Conservation (phyloP, 2,113 vertebrate genomes). For the Anguilla rostrata region DNA sequence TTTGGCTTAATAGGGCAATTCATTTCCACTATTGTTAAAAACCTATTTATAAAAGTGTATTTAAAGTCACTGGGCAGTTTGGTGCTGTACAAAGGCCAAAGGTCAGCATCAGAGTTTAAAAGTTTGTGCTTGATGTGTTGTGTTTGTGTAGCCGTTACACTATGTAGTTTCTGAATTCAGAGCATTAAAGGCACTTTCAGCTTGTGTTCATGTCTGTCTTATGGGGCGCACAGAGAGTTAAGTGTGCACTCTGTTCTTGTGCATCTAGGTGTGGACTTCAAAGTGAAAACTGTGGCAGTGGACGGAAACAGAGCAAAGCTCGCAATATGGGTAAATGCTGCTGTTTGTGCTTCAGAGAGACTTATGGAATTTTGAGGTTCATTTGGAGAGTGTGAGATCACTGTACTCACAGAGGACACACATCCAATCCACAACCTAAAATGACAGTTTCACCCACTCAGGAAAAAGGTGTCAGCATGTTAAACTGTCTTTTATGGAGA, state of each 20-base stretch:
- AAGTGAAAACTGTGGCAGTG: constrained; percentile 95
- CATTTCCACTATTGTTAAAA: background rate
- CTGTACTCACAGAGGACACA: too few species aligned
- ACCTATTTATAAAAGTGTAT: background rate
- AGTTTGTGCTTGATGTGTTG: background rate
- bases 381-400: background rate
- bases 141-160: background rate
- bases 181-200: background rate
- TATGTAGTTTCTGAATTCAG: background rate
- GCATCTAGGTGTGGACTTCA: constrained; percentile 90
- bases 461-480: too few species aligned
- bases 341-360: background rate
- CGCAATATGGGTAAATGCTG: constrained; percentile 91
- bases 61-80: background rate
- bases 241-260: background rate
- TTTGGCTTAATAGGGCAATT: background rate
- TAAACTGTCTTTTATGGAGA: too few species aligned
- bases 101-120: background rate
- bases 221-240: background rate
- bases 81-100: background rate
- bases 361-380: background rate
- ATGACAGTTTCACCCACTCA: too few species aligned
- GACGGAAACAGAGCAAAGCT: constrained; percentile 97
- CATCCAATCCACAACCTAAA: too few species aligned
- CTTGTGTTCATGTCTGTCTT: background rate